phyloP scores from a whole-genome alignment of 2,113 vertebrate species.

The Corynorhinus townsendii region DNA sequence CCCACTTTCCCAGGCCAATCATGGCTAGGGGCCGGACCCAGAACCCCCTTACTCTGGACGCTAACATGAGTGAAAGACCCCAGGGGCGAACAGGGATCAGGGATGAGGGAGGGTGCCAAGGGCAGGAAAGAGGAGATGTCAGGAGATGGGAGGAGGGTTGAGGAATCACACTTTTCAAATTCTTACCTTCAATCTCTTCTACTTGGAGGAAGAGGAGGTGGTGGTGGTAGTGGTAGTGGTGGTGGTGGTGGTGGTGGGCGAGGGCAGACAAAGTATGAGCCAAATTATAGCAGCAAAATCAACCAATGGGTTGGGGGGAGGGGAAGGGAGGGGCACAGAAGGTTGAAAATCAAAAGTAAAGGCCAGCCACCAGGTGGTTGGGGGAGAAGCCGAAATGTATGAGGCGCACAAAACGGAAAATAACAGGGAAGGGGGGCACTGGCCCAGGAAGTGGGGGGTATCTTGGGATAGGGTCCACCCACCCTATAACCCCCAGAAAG shows the following conservation, averaged over 20 bases:
- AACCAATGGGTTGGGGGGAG: slow-evolving; percentile 77
- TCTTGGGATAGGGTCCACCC: slow-evolving; percentile 1
- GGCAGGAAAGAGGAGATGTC: slow-evolving; percentile 26
- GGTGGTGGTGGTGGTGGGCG: slow-evolving; percentile 71
- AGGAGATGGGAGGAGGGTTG: slow-evolving; percentile 32
- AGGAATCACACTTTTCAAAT: not conserved
- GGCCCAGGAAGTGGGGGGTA: slow-evolving; percentile 70
- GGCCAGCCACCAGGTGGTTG: slow-evolving; percentile 66
- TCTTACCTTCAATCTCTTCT: slow-evolving; percentile 94
- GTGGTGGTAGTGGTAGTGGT: slow-evolving; percentile 68
- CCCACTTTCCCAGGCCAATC: not conserved
- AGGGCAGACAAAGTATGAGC: slow-evolving; percentile 81
- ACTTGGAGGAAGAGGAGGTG: slow-evolving; percentile 78
- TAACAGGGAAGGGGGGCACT: slow-evolving; percentile 50
- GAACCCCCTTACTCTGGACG: not conserved
- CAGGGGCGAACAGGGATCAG: not conserved
- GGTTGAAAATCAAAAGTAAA: slow-evolving; percentile 78
- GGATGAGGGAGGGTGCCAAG: not conserved
- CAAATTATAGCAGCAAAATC: slow-evolving; percentile 85
- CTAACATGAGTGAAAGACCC: not conserved
- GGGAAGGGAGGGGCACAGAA: slow-evolving; percentile 78
- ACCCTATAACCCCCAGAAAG: slow-evolving; percentile 14
- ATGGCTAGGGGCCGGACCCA: not conserved
- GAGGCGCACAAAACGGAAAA: slow-evolving; percentile 74
- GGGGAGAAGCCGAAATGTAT: slow-evolving; percentile 73